Base-by-base conservation (phyloP, 2,888 invertebrate genomes). In the Drosophila mayaguana region DNA sequence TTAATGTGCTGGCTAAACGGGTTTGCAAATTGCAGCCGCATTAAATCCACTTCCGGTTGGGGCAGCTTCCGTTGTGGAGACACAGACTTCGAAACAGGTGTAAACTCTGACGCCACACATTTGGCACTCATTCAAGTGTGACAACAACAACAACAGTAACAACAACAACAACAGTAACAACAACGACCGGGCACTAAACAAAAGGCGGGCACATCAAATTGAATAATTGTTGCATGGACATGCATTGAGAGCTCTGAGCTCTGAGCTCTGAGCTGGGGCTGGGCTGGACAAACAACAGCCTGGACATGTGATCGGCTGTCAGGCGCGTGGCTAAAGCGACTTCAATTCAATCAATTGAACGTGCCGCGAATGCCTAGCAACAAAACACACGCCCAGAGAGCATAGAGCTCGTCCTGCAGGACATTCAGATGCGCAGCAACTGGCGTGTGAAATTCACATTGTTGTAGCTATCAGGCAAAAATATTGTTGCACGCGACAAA, bases 291-390 rank as follows among this genome's bases (percentile, higher is more conserved):
- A 28, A 28, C 38, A 54, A 34, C 38, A 32, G 48, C n/a, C 34
- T 9, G 48, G 70, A 66, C 62, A 64, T 72, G 72, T 54, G 67
- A 72, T 55, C 32, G 63, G 28, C 74, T 54, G 63, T 48, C 28
- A 28, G 28, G n/a, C 46, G 25, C 25, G 16, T 4, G 46, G 32
- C 32, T 32, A 32, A 28, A 62, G 64, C 70, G 61, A 77, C 88
- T 85, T 87, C 89, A 86, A 88, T 88, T 86, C 84, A 86, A 88
- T 83, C 87, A 90, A 89, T 82, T 83, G 89, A 87, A 90, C 89
- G 90, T 90, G 87, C 85, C 83, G 66, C 79, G 87, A 85, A 78
- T 82, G 81, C 86, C 72, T 78, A 83, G 80, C 75, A 79, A 81
- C 83, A 83, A 78, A 78, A 81, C 75, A 66, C 53, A 53, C 7